These are phyloP conservation scores for Hyles vespertilio DNA, from an alignment of 1,140 invertebrate genomes.

Conservation along the genomic window DNA sequence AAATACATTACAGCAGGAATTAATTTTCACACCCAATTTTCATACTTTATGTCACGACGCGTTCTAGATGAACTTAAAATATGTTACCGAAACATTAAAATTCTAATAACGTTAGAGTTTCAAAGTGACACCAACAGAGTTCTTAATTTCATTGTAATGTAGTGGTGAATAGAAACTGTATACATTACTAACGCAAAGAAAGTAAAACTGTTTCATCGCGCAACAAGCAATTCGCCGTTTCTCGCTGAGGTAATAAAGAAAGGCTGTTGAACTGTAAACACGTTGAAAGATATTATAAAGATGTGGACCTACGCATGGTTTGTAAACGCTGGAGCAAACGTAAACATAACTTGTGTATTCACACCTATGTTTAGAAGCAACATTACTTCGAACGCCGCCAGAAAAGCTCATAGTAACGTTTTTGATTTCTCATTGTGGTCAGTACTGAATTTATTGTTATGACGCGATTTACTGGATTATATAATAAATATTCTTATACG, in stretches of 20 bases:
- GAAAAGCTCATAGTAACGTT: not conserved
- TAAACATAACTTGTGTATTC: constrained; percentile 31
- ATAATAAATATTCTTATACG: too few species aligned
- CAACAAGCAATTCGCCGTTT: constrained; percentile 10
- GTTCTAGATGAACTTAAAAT: too few species aligned
- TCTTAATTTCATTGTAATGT: not conserved
- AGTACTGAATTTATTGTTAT: too few species aligned
- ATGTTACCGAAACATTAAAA: too few species aligned
- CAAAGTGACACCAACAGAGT: not conserved
- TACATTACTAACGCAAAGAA: constrained; percentile 15
- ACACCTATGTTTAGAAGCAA: constrained; percentile 23
- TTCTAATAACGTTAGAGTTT: not conserved
- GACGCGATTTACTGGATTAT: too few species aligned
- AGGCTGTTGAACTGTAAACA: constrained; percentile 66
- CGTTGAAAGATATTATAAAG: constrained; percentile 64
- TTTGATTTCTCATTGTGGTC: too few species aligned
- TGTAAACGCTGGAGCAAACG: constrained; percentile 18
- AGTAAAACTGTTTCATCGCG: constrained; percentile 16
- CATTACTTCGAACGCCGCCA: not conserved
- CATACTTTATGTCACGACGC: too few species aligned
- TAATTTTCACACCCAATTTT: not conserved
- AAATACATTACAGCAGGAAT: not conserved
- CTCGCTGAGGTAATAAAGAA: constrained; percentile 27
- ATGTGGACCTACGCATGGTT: constrained; percentile 38
- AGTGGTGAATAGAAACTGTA: constrained; percentile 11